Percentiles rank a stretch among this genome's conserved stretches.
phyloP scores from a whole-genome alignment of 2,888 invertebrate species.

The Sphinx pinastri region DNA sequence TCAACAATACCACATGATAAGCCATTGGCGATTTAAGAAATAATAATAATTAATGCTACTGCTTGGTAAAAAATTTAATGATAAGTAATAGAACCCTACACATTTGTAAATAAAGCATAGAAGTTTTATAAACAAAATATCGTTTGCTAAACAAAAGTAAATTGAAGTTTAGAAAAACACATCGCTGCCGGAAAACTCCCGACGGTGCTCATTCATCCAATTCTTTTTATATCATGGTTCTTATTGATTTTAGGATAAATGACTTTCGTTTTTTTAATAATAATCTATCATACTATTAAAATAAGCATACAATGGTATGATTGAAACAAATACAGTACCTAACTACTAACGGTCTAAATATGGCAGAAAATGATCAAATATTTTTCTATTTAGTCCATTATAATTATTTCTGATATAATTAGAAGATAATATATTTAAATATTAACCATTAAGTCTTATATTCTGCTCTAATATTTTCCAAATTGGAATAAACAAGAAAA shows the following conservation, averaged over 20 bases:
- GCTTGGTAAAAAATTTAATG: too few relatives aligned
- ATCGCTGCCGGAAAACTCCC: conserved; percentile 24
- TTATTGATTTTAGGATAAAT: background rate
- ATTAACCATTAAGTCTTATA: too few relatives aligned
- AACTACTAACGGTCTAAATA: background rate
- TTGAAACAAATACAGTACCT: background rate
- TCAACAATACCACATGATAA: too few relatives aligned
- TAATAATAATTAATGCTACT: too few relatives aligned
- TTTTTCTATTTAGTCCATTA: too few relatives aligned
- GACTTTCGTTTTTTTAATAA: background rate
- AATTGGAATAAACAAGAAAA: background rate
- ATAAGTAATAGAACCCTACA: too few relatives aligned
- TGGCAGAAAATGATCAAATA: background rate
- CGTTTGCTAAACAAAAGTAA: background rate
- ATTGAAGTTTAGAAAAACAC: background rate
- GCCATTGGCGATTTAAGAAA: too few relatives aligned
- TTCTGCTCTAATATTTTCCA: background rate
- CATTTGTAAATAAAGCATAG: too few relatives aligned
- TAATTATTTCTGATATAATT: too few relatives aligned
- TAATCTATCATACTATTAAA: background rate
- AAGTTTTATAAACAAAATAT: too few relatives aligned
- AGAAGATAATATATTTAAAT: too few relatives aligned
- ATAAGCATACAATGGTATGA: background rate
- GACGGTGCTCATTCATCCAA: background rate
- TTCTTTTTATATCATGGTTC: background rate